Base-by-base conservation (phyloP, 1,140 invertebrate species). In the Paracyclopina nana region DNA sequence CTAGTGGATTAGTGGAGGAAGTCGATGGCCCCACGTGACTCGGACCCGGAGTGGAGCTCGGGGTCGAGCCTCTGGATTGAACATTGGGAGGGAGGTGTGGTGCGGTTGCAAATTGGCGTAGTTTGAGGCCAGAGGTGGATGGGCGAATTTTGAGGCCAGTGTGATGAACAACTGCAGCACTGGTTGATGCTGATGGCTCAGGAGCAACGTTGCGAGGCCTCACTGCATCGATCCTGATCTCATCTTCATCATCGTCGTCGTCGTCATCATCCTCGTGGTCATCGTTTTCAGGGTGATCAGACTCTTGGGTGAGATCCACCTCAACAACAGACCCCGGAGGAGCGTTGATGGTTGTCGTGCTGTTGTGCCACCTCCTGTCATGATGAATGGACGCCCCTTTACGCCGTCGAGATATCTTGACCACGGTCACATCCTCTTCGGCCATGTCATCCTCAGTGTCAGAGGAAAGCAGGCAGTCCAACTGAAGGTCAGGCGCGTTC, bases 251-350 rank as follows among this genome's bases (percentile, higher is more conserved):
- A 26, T 14, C 26, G 14, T 20, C 26, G 14, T 40, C 26, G 8
- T 43, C 46, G 25, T 46, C 38, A 48, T 48, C 27, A 48, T 52
- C 50, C 22, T 49, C 46, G 20, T 50, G 18, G 22, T 26, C 27
- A 8, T 20, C 34, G 14, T 40, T 27, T 8, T 43, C 46, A 34
- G 8, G 8, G 24, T 42, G 14, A 30, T 52, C 50, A 12, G 25
- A 46, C 41, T 52, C 50, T 22, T 46, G 38, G 16, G 50, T 52
- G n/a, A 52, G 27, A 29, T 52, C 50, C 12, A 52, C 50, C 25
- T 52, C 50, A 2, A 45, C 38, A 1, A 40, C 18, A 2, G 22
- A 28, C 12, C 12, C 22, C 4, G n/a, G 16, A 9, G 14, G 27
- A 2, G 42, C 16, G 42, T 44, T 14, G 12, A 20, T 44, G 5